These are phyloP conservation scores for Poecilia picta DNA, from an alignment of 2,797 vertebrate species.

Conservation along the genomic window DNA sequence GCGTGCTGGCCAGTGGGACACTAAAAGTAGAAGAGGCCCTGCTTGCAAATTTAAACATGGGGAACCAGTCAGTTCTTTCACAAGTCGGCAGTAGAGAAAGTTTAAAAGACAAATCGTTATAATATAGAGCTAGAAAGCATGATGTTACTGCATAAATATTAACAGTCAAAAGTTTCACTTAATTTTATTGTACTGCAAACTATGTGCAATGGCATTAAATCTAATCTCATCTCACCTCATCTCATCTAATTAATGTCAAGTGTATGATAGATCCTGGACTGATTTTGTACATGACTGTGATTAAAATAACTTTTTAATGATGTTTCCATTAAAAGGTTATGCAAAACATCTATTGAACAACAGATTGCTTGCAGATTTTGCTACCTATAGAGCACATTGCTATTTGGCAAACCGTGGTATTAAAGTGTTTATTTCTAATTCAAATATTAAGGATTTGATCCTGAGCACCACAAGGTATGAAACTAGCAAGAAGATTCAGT, in stretches of 20 bases:
- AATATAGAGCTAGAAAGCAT: neutral
- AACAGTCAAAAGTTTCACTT: no score
- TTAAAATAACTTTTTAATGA: neutral
- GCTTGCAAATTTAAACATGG: neutral
- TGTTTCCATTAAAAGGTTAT: neutral
- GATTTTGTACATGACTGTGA: neutral
- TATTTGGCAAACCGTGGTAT: neutral
- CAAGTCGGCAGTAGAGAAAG: neutral
- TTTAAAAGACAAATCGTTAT: neutral
- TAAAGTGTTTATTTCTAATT: neutral
- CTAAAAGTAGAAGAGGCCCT: conserved; percentile 23
- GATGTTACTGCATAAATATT: neutral
- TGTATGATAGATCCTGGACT: neutral
- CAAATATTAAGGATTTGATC: conserved; percentile 28
- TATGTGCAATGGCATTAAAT: no score
- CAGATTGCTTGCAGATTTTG: neutral
- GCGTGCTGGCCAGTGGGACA: conserved; percentile 25
- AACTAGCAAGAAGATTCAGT: neutral
- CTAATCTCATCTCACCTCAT: no score
- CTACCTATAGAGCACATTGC: neutral
- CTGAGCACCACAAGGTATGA: neutral
- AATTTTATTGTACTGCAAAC: no score
- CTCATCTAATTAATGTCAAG: no score
- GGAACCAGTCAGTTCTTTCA: neutral
- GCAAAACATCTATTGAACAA: neutral